phyloP scores from a whole-genome alignment of 2,888 invertebrate species.

The Microctonus brassicae region DNA sequence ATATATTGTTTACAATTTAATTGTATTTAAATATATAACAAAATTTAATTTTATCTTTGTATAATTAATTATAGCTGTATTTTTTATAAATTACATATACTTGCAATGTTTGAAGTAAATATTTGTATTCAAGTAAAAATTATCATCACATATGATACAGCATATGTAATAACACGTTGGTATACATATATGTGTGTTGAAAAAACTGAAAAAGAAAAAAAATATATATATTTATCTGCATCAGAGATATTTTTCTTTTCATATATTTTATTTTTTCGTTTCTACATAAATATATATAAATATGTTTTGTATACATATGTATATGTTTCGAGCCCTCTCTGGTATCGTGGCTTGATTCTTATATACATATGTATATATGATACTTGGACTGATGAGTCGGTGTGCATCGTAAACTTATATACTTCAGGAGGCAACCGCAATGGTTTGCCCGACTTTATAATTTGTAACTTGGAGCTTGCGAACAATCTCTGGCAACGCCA shows the following conservation, averaged over 20 bases:
- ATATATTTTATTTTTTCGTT: not conserved
- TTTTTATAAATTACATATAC: not conserved
- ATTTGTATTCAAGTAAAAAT: not conserved
- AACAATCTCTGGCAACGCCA: conserved; percentile 28
- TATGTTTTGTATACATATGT: not conserved
- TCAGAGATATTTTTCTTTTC: not conserved
- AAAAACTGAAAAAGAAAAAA: not conserved
- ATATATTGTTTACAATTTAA: conserved; percentile 16
- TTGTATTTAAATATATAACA: not conserved
- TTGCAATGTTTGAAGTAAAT: not conserved
- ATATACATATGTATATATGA: conserved; percentile 7
- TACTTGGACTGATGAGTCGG: conserved; percentile 20
- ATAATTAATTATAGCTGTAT: too few species aligned
- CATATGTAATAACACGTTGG: conserved; percentile 5
- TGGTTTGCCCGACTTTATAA: conserved; percentile 50
- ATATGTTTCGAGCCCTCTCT: not conserved
- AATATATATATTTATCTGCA: not conserved
- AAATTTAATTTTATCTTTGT: not conserved
- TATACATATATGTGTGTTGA: not conserved
- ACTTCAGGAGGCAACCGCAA: conserved; percentile 36
- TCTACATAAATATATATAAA: too few species aligned
- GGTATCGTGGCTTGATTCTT: conserved; percentile 27
- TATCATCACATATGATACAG: not conserved
- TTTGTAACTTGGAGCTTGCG: conserved; percentile 52
- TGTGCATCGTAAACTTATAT: conserved; percentile 50